These are phyloP conservation scores for Pachypanchax playfairii DNA, from an alignment of 2,113 vertebrate species.

Conservation along the genomic window DNA sequence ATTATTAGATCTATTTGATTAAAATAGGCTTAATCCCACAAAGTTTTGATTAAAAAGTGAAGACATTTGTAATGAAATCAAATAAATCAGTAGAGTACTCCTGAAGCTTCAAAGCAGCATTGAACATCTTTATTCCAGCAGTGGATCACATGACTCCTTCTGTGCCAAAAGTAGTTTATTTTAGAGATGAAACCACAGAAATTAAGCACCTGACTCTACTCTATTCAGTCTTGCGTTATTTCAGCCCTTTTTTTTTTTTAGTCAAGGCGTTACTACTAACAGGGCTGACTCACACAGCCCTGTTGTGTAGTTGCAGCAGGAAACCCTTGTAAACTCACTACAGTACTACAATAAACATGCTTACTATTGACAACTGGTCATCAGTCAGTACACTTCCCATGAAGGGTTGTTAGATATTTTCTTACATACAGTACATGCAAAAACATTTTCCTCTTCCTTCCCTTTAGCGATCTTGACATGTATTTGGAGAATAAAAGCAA, in stretches of 20 bases:
- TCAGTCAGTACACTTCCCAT: too few relatives aligned
- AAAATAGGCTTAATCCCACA: too few relatives aligned
- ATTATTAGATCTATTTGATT: too few relatives aligned
- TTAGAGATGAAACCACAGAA: background rate
- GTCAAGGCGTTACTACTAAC: background rate
- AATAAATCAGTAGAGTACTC: too few relatives aligned
- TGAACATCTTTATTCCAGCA: background rate
- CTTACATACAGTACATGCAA: too few relatives aligned
- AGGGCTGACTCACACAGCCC: background rate
- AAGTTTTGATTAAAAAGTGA: too few relatives aligned
- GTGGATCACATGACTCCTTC: slow-evolving; percentile 8
- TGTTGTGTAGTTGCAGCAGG: background rate
- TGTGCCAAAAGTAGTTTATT: background rate
- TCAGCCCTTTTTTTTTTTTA: background rate
- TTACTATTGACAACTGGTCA: too few relatives aligned
- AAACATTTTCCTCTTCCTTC: background rate
- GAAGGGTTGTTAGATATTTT: too few relatives aligned
- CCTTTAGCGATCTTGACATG: slow-evolving; percentile 70
- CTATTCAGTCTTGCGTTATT: background rate
- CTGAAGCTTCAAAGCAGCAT: background rate
- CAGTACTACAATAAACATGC: background rate
- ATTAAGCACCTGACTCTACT: background rate
- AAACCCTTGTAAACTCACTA: background rate
- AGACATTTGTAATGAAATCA: too few relatives aligned
- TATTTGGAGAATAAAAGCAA: slow-evolving; percentile 86